Percentiles rank a stretch among this genome's conserved stretches.
phyloP scores from a whole-genome alignment of 2,113 vertebrate species.

The Lophius piscatorius region DNA sequence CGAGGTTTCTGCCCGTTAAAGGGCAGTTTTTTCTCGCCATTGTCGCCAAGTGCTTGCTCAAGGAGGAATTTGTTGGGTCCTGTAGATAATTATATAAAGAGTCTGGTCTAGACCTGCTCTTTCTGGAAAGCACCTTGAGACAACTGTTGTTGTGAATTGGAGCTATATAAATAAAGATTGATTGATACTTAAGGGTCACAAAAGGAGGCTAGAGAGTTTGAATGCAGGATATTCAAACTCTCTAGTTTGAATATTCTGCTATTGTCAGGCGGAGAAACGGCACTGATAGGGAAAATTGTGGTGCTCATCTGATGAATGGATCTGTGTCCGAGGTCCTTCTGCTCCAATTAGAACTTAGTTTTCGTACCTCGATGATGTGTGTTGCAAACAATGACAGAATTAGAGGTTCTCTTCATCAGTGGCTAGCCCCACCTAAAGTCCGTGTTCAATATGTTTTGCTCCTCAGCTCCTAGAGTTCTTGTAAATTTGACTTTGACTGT shows the following conservation, averaged over 20 bases:
- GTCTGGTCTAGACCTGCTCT: no score
- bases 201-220: constrained; percentile 12
- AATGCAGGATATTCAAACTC: constrained; percentile 58
- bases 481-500: constrained; percentile 3
- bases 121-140: no score
- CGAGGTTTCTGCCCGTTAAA: no score
- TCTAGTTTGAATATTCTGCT: constrained; percentile 55
- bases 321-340: constrained; percentile 21
- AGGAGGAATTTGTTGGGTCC: no score
- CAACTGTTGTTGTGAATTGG: no score
- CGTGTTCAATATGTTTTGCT: no score
- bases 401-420: neutral
- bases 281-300: constrained; percentile 10
- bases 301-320: constrained; percentile 44
- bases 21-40: no score
- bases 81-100: no score
- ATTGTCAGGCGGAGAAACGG: constrained; percentile 45
- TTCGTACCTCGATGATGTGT: neutral
- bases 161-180: no score
- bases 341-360: constrained; percentile 11
- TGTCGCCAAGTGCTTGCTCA: no score
- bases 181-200: constrained; percentile 4
- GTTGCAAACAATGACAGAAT: constrained; percentile 4
- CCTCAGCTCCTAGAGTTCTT: neutral
- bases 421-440: neutral